phyloP scores from a whole-genome alignment of 2,888 invertebrate species.

The Spodoptera littoralis region DNA sequence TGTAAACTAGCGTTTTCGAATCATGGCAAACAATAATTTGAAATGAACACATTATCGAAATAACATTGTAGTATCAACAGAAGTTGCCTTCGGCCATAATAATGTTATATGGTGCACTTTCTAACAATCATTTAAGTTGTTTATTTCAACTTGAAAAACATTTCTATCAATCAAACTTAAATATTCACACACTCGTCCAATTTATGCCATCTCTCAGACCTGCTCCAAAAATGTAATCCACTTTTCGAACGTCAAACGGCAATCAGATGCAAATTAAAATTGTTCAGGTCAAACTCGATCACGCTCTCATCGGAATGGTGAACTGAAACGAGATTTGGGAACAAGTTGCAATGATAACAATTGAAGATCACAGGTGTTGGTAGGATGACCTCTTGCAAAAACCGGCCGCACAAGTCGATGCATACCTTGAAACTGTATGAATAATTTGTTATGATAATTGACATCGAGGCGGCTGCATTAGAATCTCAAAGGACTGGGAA shows the following conservation, averaged over 20 bases:
- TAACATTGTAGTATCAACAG: slow-evolving; percentile 19
- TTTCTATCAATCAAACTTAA: slow-evolving; percentile 4
- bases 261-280: slow-evolving; percentile 73
- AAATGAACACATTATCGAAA: slow-evolving; percentile 37
- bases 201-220: slow-evolving; percentile 47
- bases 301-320: slow-evolving; percentile 81
- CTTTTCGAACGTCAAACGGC: slow-evolving; percentile 57
- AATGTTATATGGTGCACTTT: slow-evolving; percentile 9
- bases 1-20: slow-evolving; percentile 40
- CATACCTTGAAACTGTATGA: slow-evolving; percentile 47
- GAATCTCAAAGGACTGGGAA: slow-evolving; percentile 47
- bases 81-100: slow-evolving; percentile 9
- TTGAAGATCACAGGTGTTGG: slow-evolving; percentile 75
- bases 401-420: slow-evolving; percentile 59
- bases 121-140: neutral
- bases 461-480: slow-evolving; percentile 38
- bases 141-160: neutral
- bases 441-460: slow-evolving; percentile 54
- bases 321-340: slow-evolving; percentile 72
- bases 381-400: slow-evolving; percentile 64
- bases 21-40: slow-evolving; percentile 25
- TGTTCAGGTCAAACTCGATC: slow-evolving; percentile 75
- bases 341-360: slow-evolving; percentile 74
- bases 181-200: slow-evolving; percentile 28
- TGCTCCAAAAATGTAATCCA: slow-evolving; percentile 42